Evolutionary conservation across 2,888 invertebrate genomes (phyloP), one percentile per base, ranked within the genome.

Genomic region (Noctua janthe): DNA sequence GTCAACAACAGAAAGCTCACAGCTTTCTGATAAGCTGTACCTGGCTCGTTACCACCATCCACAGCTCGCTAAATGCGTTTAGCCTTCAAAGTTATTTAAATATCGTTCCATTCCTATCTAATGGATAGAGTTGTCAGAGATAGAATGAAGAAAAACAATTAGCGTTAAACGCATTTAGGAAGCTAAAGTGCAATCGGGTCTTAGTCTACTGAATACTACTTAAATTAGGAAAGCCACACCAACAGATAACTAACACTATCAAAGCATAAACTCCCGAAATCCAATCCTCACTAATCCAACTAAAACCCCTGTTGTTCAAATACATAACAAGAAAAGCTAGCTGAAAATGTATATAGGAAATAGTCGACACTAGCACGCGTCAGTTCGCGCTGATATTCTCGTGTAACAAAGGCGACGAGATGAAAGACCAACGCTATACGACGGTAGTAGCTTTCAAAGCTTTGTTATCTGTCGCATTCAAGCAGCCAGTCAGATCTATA

Each of bases 401-500:
- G 29, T 20, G 49, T 64, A 83, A 87, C 87, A 88, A 90, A 83
- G 83, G 82, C 77, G 23, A 8, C 17, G 82, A 76, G 82, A 88
- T 90, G 84, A 89, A 90, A 86, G 80, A 87, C 76, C 87, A 69
- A 59, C 70, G 43, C 43, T 66, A 15, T 71, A 54, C 51, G 17
- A 17, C 43, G 59, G 39, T 49, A 29, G 73, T 62, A 67, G 69
- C 66, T 78, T 74, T 76, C 76, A 85, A 88, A 89, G 86, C 87
- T 80, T 82, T 87, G 88, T 88, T 90, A 88, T 89, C 88, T 77
- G 73, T 66, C 72, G 71, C 76, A 82, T 83, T 86, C 84, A 86
- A 70, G 20, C 54, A 70, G 47, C 77, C 51, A 66, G 69, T 62
- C 75, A 79, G 74, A 86, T 83, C 81, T 83, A 80, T 81, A 85